Base-by-base conservation (phyloP, 2,113 vertebrate genomes). In the Hymenochirus boettgeri region DNA sequence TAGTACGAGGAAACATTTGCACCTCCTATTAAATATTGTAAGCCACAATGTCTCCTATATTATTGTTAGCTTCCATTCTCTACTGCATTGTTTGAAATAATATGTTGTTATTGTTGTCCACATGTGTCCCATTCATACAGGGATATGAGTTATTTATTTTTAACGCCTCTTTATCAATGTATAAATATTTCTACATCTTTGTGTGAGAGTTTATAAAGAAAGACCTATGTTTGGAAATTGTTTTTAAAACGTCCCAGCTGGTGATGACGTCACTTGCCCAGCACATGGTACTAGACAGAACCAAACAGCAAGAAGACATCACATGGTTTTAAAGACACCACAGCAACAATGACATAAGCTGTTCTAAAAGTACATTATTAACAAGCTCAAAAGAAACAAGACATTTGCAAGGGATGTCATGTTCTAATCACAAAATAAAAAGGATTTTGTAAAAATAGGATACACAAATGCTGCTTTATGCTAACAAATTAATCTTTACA, bases 191-290 rank as follows among this genome's bases (percentile, higher is more conserved):
- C 45, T 52, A 59, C 51, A 52, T 45, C 17, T 18, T 59, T 52
- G 64, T 52, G 47, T 46, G 33, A 67, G 54, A 50, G 50, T 31
- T 51, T 51, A 25, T 48, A 47, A 47, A 59, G 56, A 23, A 59
- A 67, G 33, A 25, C 33, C 46, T 29, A 35, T 58, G 45, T 52
- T 67, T 67, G 56, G 46, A 39, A 59, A 42, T 52, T 59, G 46
- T 52, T 59, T 67, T 53, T 31, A 52, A 59, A 52, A 59, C 31
- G 3, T 59, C 46, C 46, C 64, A 67, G 64, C 64, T 67, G 64
- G 58, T 50, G 35, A 58, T 67, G 56, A 67, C 64, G 52, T 52
- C 23, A 58, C 50, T 33, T 25, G 10, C 46, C 50, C 37, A 42
- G 46, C 58, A 29, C 57, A 35, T 59, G 47, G 25, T 33, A 65